A percentile compares a stretch with the other conserved stretches of the same genome.
Evolutionary conservation across 2,797 vertebrate species (phyloP).

Genomic region (Phrynocephalus guinanensis): DNA sequence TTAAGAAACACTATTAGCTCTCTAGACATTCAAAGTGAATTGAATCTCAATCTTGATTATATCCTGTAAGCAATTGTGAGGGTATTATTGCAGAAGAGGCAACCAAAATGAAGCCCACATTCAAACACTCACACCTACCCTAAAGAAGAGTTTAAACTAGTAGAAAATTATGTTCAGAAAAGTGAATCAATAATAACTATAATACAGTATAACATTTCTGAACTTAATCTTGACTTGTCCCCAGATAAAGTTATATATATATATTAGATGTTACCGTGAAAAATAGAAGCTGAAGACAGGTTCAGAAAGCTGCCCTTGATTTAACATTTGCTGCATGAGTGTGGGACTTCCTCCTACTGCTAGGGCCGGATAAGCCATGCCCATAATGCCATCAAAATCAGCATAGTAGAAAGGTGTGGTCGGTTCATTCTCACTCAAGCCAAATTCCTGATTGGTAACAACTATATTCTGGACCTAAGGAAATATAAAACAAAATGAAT

Average conservation of each 20-base stretch:
- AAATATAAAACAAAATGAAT: rapidly evolving
- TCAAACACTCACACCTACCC: not conserved
- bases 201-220: not conserved
- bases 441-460: conserved; percentile 78
- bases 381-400: conserved; percentile 82
- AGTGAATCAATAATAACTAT: too few species aligned
- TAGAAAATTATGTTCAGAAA: too few species aligned
- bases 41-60: not conserved
- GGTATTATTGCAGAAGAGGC: not conserved
- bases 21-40: not conserved
- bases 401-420: conserved; percentile 76
- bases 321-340: conserved; percentile 72
- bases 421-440: conserved; percentile 81
- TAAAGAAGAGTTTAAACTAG: too few species aligned
- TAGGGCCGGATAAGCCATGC: conserved; percentile 78
- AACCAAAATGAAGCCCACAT: not conserved
- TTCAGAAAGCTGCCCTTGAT: conserved; percentile 75
- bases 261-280: conserved; percentile 69
- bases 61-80: not conserved
- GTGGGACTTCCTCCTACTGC: conserved; percentile 58
- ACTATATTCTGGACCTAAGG: conserved; percentile 77
- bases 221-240: not conserved
- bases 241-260: not conserved
- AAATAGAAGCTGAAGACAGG: conserved; percentile 83
- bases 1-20: not conserved